A percentile compares a stretch with the other conserved stretches of the same genome.
Evolutionary conservation across 2,113 vertebrate genomes (phyloP).

Genomic region (Entelurus aequoreus): DNA sequence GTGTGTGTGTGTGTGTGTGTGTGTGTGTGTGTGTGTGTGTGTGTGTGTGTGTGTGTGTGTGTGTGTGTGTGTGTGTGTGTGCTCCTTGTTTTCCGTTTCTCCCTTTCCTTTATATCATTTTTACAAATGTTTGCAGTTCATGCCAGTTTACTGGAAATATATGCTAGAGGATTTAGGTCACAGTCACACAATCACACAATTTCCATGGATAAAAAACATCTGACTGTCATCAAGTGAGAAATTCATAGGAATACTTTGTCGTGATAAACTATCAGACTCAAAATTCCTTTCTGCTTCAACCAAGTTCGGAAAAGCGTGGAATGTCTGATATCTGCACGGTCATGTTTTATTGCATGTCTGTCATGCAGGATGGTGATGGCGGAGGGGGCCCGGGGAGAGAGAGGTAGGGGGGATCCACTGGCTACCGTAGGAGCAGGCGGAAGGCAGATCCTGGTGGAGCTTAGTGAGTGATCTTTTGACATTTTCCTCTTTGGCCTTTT

Average conservation of each 20-base stretch:
- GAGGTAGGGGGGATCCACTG: conserved; percentile 70
- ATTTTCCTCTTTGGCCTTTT: background rate
- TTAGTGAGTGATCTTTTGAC: conserved; percentile 78
- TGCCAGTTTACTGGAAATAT: background rate
- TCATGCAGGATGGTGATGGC: conserved; percentile 94
- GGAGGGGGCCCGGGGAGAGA: conserved; percentile 81
- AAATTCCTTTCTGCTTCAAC: background rate
- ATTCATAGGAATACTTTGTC: background rate
- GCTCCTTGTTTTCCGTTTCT: conserved; percentile 20
- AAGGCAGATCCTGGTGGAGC: conserved; percentile 88
- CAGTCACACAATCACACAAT: background rate
- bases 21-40: no score
- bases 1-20: no score
- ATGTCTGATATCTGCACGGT: background rate
- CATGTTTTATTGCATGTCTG: conserved; percentile 1
- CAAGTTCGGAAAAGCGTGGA: background rate
- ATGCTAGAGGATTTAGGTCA: background rate
- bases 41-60: no score
- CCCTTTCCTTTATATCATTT: conserved; percentile 6
- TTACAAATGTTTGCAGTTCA: conserved; percentile 10
- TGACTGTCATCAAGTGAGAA: background rate
- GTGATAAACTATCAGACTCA: background rate
- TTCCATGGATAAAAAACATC: background rate
- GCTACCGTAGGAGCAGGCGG: conserved; percentile 69
- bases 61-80: no score